Conservation (phyloP, 2,797 vertebrate genomes). For the Coregonus sp. region DNA sequence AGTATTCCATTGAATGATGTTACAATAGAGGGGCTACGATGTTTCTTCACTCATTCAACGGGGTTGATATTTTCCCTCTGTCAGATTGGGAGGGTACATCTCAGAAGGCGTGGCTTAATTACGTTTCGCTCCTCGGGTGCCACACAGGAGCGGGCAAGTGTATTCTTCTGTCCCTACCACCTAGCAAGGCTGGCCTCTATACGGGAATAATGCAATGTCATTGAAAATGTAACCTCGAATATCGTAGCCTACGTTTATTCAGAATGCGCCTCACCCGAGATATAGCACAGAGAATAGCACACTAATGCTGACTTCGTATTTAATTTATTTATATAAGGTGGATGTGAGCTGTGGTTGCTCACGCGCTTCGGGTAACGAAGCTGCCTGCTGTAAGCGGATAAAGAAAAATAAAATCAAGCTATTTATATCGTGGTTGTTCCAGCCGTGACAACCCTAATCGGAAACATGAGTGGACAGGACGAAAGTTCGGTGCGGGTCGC, state of each 20-base stretch:
- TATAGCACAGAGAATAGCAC: not conserved
- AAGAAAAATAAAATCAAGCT: slow-evolving; percentile 59
- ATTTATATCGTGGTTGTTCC: slow-evolving; percentile 48
- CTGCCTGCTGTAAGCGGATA: slow-evolving; percentile 65
- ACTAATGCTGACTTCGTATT: not conserved
- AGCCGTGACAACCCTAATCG: slow-evolving; percentile 8
- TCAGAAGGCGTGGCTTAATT: slow-evolving; percentile 54
- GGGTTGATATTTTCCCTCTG: not conserved
- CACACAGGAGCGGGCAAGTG: slow-evolving; percentile 29
- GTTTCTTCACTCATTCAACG: not conserved
- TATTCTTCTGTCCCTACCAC: slow-evolving; percentile 19
- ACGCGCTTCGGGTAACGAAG: slow-evolving; percentile 21
- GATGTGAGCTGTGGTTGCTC: slow-evolving; percentile 37
- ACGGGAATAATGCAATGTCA: slow-evolving; percentile 35
- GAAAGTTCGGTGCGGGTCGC: slow-evolving; percentile 96
- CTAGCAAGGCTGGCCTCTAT: not conserved
- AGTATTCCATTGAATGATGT: not conserved
- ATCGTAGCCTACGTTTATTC: slow-evolving; percentile 34
- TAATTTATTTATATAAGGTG: slow-evolving; percentile 51
- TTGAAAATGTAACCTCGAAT: slow-evolving; percentile 38
- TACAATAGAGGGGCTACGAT: not conserved
- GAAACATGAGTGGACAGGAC: slow-evolving; percentile 83
- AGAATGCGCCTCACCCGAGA: slow-evolving; percentile 16
- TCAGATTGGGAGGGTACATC: slow-evolving; percentile 26
- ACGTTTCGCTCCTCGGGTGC: slow-evolving; percentile 54